Conservation (phyloP, 2,113 vertebrate species). For the Micronycteris hirsuta region DNA sequence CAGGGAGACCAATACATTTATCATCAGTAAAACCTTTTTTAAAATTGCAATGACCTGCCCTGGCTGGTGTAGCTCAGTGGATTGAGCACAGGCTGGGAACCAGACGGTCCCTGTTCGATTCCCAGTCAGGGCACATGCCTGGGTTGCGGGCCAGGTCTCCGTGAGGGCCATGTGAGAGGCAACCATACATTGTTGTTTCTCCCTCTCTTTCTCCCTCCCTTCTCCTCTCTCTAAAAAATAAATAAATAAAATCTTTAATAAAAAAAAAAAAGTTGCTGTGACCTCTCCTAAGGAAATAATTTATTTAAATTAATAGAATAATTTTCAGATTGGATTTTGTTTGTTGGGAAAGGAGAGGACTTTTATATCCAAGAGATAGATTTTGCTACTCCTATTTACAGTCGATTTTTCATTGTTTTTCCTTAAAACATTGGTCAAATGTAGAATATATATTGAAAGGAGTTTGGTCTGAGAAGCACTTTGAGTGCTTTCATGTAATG, state of each 20-base stretch:
- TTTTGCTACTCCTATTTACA: neutral
- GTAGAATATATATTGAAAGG: neutral
- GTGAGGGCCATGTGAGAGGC: no score
- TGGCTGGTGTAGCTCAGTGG: no score
- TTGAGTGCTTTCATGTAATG: neutral
- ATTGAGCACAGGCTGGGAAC: no score
- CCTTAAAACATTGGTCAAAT: neutral
- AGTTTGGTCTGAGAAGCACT: neutral
- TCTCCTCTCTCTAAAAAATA: no score
- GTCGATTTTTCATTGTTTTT: neutral
- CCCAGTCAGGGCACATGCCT: no score
- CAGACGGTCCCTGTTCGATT: no score
- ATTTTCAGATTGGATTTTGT: neutral
- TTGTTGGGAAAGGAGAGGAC: neutral
- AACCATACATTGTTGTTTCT: no score
- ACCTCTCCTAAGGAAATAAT: neutral
- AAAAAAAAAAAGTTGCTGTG: no score
- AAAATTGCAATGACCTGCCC: no score
- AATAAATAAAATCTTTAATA: no score
- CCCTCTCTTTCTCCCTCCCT: no score
- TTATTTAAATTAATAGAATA: neutral
- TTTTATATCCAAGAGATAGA: neutral
- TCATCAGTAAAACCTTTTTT: neutral
- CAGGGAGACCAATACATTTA: neutral
- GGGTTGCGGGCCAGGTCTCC: no score